Conservation (phyloP, 2,113 vertebrate genomes). For the Calyptomena viridis region DNA sequence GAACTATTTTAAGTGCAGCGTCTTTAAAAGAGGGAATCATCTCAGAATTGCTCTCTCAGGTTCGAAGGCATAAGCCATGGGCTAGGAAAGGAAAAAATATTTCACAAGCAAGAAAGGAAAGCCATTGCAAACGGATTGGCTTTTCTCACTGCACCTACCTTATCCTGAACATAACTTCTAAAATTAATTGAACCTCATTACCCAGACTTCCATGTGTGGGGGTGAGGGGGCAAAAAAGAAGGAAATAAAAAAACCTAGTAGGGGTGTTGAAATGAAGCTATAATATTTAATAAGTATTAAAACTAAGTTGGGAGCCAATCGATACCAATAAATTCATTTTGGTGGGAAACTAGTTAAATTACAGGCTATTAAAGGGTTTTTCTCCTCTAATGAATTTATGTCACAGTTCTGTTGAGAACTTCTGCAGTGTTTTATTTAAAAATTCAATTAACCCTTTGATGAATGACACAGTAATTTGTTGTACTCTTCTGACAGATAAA, state of each 20-base stretch:
- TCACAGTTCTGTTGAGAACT: constrained; percentile 31
- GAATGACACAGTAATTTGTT: constrained; percentile 14
- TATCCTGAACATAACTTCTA: neutral
- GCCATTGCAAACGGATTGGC: neutral
- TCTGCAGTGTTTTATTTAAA: constrained; percentile 40
- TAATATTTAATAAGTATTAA: constrained; percentile 40
- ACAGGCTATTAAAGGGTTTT: constrained; percentile 63
- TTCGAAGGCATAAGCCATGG: neutral
- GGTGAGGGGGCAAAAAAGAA: neutral
- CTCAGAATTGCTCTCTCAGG: neutral
- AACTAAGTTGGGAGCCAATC: constrained; percentile 52
- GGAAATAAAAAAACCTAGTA: neutral
- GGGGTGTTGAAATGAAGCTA: neutral
- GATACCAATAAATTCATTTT: constrained; percentile 63
- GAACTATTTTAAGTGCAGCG: neutral
- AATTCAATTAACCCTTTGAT: constrained; percentile 51
- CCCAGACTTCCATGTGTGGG: neutral
- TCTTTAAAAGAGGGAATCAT: neutral
- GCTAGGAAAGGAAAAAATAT: neutral
- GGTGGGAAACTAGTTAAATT: constrained; percentile 46
- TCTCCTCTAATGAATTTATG: constrained; percentile 24
- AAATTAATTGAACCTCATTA: constrained; percentile 24
- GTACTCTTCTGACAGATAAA: neutral
- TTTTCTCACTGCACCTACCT: neutral
- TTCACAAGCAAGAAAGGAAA: neutral